Percentiles rank a stretch among this genome's conserved stretches.
phyloP scores from a whole-genome alignment of 2,888 invertebrate genomes.

The Yponomeuta plumbellus region DNA sequence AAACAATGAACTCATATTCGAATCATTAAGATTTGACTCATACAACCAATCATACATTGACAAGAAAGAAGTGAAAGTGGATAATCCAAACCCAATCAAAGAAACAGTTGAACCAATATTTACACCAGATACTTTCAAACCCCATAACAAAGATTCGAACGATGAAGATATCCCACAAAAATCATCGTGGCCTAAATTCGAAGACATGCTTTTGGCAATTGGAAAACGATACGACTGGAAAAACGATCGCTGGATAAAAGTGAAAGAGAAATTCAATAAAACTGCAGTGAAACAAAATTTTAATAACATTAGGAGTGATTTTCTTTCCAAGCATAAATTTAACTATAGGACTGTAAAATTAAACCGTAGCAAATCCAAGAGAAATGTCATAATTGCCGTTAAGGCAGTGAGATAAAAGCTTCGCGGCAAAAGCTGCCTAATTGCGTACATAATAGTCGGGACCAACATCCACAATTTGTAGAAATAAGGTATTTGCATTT shows the following conservation, averaged over 20 bases:
- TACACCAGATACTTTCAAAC: conserved; percentile 4
- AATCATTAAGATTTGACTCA: neutral
- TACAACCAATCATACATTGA: neutral
- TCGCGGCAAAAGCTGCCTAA: conserved; percentile 24
- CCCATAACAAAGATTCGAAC: neutral
- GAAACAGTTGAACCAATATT: neutral
- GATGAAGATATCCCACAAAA: neutral
- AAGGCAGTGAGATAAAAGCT: conserved; percentile 62
- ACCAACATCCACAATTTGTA: conserved; percentile 40
- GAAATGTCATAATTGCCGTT: conserved; percentile 64
- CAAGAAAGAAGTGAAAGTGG: neutral
- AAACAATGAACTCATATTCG: conserved; percentile 8
- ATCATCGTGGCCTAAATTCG: conserved; percentile 57
- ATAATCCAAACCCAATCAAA: neutral
- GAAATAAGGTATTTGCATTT: neutral
- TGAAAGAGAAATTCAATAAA: conserved; percentile 47
- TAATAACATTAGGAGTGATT: conserved; percentile 31
- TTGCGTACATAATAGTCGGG: conserved; percentile 47
- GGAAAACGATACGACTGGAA: conserved; percentile 69
- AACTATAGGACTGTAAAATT: conserved; percentile 63
- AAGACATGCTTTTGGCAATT: conserved; percentile 57
- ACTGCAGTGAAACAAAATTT: conserved; percentile 19
- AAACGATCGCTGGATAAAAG: conserved; percentile 69
- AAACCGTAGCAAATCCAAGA: conserved; percentile 60
- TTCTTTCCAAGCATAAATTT: conserved; percentile 60